Evolutionary conservation across 2,888 invertebrate genomes (phyloP).

Genomic region (Phaonia tiefii): DNA sequence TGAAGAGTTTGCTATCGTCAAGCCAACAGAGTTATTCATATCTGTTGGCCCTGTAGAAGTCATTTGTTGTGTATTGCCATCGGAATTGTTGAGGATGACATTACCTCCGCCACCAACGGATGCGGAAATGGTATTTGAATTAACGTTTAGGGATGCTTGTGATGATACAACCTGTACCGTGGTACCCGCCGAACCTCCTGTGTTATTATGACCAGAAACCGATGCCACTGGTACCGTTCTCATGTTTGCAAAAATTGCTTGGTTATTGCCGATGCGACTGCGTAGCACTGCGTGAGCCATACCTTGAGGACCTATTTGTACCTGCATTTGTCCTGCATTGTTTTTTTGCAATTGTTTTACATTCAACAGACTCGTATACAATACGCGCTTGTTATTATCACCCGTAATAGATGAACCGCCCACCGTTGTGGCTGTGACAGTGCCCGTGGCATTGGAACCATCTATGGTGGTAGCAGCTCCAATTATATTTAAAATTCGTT

Average conservation of each 20-base stretch:
- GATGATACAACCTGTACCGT: conserved; percentile 66
- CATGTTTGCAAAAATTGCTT: conserved; percentile 73
- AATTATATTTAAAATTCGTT: conserved; percentile 72
- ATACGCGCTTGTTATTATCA: conserved; percentile 75
- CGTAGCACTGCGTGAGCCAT: conserved; percentile 75
- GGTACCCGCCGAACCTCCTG: conserved; percentile 58
- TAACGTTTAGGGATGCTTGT: conserved; percentile 48
- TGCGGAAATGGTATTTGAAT: conserved; percentile 61
- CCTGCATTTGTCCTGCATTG: conserved; percentile 78
- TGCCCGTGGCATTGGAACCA: conserved; percentile 42
- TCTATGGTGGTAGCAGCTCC: conserved; percentile 68
- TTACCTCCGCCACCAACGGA: conserved; percentile 54
- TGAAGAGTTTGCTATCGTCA: conserved; percentile 55
- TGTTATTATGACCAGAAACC: conserved; percentile 67
- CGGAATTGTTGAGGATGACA: conserved; percentile 57
- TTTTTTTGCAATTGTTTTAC: conserved; percentile 78
- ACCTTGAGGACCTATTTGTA: conserved; percentile 76
- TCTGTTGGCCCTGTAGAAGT: conserved; percentile 36
- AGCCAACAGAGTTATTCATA: conserved; percentile 38
- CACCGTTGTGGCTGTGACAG: conserved; percentile 49
- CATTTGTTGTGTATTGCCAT: conserved; percentile 55
- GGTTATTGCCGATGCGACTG: conserved; percentile 76
- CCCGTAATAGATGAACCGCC: conserved; percentile 56
- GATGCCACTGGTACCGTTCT: conserved; percentile 75
- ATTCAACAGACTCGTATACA: conserved; percentile 79